Base-by-base conservation (phyloP, 1,140 invertebrate genomes). In the Aphaenogaster ashmeadi region DNA sequence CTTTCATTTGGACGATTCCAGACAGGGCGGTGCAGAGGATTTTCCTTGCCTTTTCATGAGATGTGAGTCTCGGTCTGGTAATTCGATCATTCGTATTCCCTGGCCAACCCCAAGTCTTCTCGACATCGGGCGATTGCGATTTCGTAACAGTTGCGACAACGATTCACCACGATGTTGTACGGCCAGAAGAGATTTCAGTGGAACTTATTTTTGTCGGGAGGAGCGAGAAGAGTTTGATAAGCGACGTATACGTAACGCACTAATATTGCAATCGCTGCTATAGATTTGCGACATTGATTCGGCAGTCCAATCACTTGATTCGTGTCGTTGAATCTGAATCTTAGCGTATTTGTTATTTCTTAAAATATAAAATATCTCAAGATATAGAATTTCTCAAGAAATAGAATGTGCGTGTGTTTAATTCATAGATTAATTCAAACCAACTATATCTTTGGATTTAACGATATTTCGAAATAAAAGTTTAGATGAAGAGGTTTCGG, bases 71-170 rank as follows among this genome's bases (percentile, higher is more conserved):
- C 60, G 60, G 71, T 83, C 66, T 79, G 89, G 90, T 94, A 95
- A 95, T 95, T 90, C 91, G 93, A 92, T 94, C 92, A 87, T 95
- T 95, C 92, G 93, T 95, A 94, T 95, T 95, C 94, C 77, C 83
- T 87, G 89, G 77, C 87, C 87, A 80, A 86, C 81, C 85, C 44
- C 72, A 52, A 64, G 72, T 77, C 71, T 80, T 81, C 69, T 88
- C 69, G 77, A 87, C 85, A 87, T 75, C 85, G 89, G 75, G 84
- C 88, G 81, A 89, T 91, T 87, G 79, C 90, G 92, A 92, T 93
- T 94, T 91, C 74, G 87, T 86, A 91, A 91, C 88, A 89, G 90
- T 92, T 92, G 91, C 91, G 87, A 87, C 77, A 87, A 86, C 87
- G 72, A 88, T 88, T 88, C 81, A 74, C 62, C 83, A 74, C 58